A percentile compares a stretch with the other conserved stretches of the same genome.
Conservation (phyloP, 2,113 vertebrate genomes). For the Herpailurus yagouaroundi region DNA sequence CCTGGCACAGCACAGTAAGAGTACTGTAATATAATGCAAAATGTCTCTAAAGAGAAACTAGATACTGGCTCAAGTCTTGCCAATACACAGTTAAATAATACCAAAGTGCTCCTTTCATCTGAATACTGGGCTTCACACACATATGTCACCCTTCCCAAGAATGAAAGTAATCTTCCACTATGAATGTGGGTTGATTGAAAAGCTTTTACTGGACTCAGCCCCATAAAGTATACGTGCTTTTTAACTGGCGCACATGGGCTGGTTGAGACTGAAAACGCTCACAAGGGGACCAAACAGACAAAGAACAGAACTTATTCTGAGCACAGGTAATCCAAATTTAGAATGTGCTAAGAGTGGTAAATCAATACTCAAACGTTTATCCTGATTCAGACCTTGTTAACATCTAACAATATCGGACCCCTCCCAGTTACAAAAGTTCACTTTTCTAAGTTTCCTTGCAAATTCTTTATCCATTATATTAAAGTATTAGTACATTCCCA, state of each 20-base stretch:
- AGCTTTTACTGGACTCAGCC: conserved; percentile 38
- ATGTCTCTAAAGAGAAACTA: conserved; percentile 77
- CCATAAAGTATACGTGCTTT: conserved; percentile 32
- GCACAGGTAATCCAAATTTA: conserved; percentile 63
- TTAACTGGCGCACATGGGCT: not conserved
- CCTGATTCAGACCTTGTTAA: conserved; percentile 24
- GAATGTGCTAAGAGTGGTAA: conserved; percentile 61
- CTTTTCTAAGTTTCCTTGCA: conserved; percentile 20
- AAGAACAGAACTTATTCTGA: conserved; percentile 63
- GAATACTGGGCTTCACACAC: conserved; percentile 43
- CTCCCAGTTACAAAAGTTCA: not conserved
- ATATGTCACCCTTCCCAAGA: conserved; percentile 63
- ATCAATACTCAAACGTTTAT: conserved; percentile 55
- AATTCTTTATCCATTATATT: not conserved
- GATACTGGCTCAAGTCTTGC: conserved; percentile 68
- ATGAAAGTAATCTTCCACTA: conserved; percentile 72
- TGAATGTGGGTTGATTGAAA: conserved; percentile 57
- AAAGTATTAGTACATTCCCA: not conserved
- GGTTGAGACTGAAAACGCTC: conserved; percentile 41
- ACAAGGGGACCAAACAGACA: conserved; percentile 59
- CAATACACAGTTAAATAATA: conserved; percentile 74
- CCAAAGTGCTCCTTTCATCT: conserved; percentile 72
- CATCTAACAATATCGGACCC: not conserved
- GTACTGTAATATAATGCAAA: conserved; percentile 78
- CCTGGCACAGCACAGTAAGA: conserved; percentile 70